Conservation (phyloP, 1,140 invertebrate species). For the Pectinophora gossypiella region DNA sequence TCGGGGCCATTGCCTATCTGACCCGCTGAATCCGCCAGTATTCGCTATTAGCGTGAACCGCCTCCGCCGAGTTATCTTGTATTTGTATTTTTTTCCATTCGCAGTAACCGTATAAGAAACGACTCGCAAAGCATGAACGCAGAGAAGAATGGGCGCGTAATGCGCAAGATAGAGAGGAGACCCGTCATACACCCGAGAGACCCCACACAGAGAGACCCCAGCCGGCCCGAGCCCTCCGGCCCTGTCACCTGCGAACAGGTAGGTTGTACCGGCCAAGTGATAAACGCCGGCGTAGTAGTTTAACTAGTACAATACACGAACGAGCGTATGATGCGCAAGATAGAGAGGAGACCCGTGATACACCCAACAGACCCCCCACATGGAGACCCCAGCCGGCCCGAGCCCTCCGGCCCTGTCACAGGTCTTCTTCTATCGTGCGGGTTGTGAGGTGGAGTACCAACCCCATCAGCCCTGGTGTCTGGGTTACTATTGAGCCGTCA, state of each 20-base stretch:
- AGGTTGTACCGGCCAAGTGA: background rate
- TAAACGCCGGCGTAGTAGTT: no score
- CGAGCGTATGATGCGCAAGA: constrained; percentile 28
- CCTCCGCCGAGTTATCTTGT: no score
- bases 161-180: constrained; percentile 36
- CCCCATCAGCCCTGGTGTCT: no score
- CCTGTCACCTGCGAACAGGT: constrained; percentile 53
- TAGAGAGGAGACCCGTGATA: constrained; percentile 36
- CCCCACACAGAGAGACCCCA: background rate
- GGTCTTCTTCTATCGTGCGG: no score
- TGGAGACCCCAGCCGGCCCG: background rate
- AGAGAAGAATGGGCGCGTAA: constrained; percentile 27
- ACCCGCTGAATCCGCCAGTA: no score
- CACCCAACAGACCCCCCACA: constrained; percentile 28
- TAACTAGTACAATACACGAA: constrained; percentile 13
- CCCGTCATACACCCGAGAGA: constrained; percentile 33
- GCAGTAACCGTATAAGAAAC: constrained; percentile 48
- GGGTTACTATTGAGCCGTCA: no score
- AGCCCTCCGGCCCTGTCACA: background rate
- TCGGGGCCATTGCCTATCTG: no score
- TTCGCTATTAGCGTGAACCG: no score
- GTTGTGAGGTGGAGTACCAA: no score
- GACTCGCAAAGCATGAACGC: constrained; percentile 50
- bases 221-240: constrained; percentile 4
- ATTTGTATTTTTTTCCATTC: background rate